Base-by-base conservation (phyloP, 2,888 invertebrate genomes). In the Stratiomys singularior region DNA sequence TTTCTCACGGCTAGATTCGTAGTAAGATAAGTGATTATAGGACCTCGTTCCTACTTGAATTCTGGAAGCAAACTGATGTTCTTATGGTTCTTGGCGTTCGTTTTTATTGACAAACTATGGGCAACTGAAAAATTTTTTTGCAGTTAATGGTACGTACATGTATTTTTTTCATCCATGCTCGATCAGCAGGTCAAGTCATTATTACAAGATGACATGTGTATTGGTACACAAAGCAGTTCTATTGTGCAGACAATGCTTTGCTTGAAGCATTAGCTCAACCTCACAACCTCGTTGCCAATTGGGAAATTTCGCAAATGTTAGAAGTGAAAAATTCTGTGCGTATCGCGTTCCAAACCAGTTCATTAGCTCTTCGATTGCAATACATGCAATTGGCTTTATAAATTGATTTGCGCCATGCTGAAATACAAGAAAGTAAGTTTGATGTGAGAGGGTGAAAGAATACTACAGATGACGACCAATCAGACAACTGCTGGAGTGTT, bases 11-110 rank as follows among this genome's bases (percentile, higher is more conserved):
- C 15, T 47, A 18, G 4, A 52, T 37, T 27, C 37, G 44, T 47
- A 52, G 9, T 9, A 37, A 37, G 37, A 67, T 44, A 37, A 47
- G 71, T 23, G n/a, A 52, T 27, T 15, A n/a, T 15, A 71, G 71
- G 71, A 71, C 71, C 27, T 71, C 47, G 71, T 64, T 13, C 44
- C 60, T 1, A 28, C 74, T 74, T 74, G 74, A 37, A 37, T 74
- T 74, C 74, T 74, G 13, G 13, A 37, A 74, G 23, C 60, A 60
- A 74, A 74, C 74, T 74, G 74, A 74, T 60, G 74, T 74, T 74
- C 74, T 74, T 74, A 74, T 60, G 58, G 30, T 74, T 58, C 30
- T 58, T 74, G 30, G 37, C 74, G 60, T 5, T 44, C 28, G 74
- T 74, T 74, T 74, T 74, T 74, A 74, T 74, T 60, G 30, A 74